Conservation (phyloP, 2,113 vertebrate species). For the Podocnemis expansa region DNA sequence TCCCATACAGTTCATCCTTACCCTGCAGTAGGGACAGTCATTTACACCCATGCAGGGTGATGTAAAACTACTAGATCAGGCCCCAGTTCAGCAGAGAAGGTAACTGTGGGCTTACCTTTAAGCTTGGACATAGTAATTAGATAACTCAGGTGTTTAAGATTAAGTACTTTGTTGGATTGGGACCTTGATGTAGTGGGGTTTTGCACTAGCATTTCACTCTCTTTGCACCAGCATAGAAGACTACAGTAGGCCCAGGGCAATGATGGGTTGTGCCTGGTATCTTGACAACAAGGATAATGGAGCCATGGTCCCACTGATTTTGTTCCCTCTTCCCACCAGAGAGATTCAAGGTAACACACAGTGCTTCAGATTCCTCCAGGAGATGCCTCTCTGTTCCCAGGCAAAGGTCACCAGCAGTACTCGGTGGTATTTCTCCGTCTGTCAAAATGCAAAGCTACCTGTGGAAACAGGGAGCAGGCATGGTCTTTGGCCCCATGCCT, state of each 20-base stretch:
- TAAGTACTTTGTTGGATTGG: background rate
- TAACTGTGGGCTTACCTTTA: background rate
- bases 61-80: background rate
- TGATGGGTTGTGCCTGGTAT: no score
- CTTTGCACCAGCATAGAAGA: background rate
- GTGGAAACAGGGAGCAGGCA: background rate
- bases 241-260: background rate
- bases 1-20: background rate
- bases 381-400: background rate
- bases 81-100: background rate
- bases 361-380: background rate
- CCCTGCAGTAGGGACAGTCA: background rate
- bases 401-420: background rate
- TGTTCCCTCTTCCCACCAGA: background rate
- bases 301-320: background rate
- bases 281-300: background rate
- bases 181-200: background rate
- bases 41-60: background rate
- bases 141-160: background rate
- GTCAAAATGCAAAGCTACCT: background rate
- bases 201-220: background rate
- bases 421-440: background rate
- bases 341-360: background rate
- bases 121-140: background rate
- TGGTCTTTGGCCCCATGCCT: background rate